A percentile compares a stretch with the other conserved stretches of the same genome.
phyloP scores from a whole-genome alignment of 2,888 invertebrate genomes.

The Coelinius sp. region DNA sequence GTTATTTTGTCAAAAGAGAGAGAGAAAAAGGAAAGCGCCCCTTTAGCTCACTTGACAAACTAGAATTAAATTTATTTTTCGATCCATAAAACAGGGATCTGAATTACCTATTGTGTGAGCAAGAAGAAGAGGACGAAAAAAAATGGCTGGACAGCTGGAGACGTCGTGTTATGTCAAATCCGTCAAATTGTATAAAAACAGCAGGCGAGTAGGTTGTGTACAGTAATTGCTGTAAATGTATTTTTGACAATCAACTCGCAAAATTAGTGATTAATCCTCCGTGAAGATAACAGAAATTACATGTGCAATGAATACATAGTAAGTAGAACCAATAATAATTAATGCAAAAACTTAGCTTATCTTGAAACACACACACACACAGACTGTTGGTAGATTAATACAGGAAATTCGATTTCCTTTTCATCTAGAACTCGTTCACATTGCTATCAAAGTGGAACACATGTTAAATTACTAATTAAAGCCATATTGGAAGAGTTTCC shows the following conservation, averaged over 20 bases:
- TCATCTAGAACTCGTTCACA: background rate
- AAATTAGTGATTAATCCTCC: background rate
- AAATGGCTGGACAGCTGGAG: background rate
- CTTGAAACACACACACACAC: background rate
- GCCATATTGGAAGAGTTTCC: too few relatives aligned
- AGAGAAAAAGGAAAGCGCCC: slow-evolving; percentile 1
- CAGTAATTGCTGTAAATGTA: slow-evolving; percentile 9
- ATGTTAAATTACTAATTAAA: too few relatives aligned
- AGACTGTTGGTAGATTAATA: background rate
- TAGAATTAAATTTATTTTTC: background rate
- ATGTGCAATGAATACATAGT: slow-evolving; percentile 34
- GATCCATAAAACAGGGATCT: too few relatives aligned
- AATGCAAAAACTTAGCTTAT: slow-evolving; percentile 27
- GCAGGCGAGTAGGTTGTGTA: background rate
- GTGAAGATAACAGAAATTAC: background rate
- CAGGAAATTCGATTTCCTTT: slow-evolving; percentile 25
- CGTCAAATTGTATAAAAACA: background rate
- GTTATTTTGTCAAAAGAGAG: slow-evolving; percentile 5
- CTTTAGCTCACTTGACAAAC: background rate
- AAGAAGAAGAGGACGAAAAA: background rate
- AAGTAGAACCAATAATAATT: slow-evolving; percentile 16
- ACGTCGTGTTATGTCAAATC: too few relatives aligned
- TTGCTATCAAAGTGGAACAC: background rate
- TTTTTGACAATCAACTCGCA: background rate
- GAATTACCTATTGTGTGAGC: background rate